Evolutionary conservation across 2,797 vertebrate species (phyloP), one percentile per base, ranked within the genome.

Genomic region (Synaphobranchus kaupii): DNA sequence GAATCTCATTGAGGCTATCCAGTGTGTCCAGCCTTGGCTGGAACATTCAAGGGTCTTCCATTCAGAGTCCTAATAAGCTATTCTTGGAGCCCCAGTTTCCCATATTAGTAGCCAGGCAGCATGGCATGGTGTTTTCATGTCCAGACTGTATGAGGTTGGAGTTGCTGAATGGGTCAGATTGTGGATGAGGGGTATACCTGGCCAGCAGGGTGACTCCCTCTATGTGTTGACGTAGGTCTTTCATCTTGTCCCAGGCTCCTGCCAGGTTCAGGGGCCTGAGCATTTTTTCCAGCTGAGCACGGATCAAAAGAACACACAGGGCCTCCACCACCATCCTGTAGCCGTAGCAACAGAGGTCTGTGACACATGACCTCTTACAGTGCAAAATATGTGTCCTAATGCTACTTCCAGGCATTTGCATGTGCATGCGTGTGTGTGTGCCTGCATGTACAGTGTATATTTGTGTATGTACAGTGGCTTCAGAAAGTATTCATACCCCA

Each of bases 291-390:
- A 96, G 94, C 91, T 97, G 96, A 0, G 95, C 96, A 20, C 96
- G 96, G 0, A 92, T 94, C 89, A 99, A 92, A 90, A 98, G 88
- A 50, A 96, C 95, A 83, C 94, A 94, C 90, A 98, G 93, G 0
- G 97, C 94, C 0, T 97, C 97, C 88, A 97, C 95, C 0, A 97
- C 97, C 1, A 95, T 95, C 87, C 98, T 98, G 94, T 1, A n/a
- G 31, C 81, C 81, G 28, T 47, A 60, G 13, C 15, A 48, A 87
- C 31, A n/a, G 58, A 48, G n/a, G 54, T 0, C n/a, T 17, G 54
- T 22, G 50, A 84, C 83, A 17, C 28, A 7, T 83, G 15, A 54
- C 44, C 50, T 76, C 31, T 76, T 34, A 76, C 73, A 44, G 31
- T 4, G 15, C 28, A 4, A 76, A 76, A 76, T 20, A 76, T 76